A percentile compares a stretch with the other conserved stretches of the same genome.
phyloP scores from a whole-genome alignment of 2,888 invertebrate species.

The Plebejus anna region DNA sequence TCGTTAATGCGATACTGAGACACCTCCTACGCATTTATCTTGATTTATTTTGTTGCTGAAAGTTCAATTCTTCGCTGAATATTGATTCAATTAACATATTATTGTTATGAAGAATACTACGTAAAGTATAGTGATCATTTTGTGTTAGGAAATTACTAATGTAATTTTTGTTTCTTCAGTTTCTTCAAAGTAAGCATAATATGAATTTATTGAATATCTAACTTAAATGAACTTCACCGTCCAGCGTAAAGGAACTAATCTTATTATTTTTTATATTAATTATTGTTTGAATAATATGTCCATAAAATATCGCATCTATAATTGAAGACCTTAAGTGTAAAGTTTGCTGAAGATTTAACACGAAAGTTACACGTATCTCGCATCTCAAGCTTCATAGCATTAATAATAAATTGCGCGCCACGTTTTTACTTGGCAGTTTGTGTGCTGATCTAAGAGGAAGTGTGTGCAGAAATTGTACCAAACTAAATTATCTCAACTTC shows the following conservation, averaged over 20 bases:
- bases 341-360: neutral
- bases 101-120: too few relatives aligned
- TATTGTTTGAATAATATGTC: too few relatives aligned
- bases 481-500: slow-evolving; percentile 16
- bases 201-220: too few relatives aligned
- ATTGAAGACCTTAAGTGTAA: neutral
- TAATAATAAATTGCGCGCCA: slow-evolving; percentile 16
- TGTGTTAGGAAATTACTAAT: neutral
- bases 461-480: slow-evolving; percentile 17
- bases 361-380: neutral
- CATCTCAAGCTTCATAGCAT: slow-evolving; percentile 13
- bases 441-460: slow-evolving; percentile 17
- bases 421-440: slow-evolving; percentile 12
- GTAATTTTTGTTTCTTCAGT: too few relatives aligned
- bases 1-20: slow-evolving; percentile 33
- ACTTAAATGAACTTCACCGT: too few relatives aligned
- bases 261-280: too few relatives aligned
- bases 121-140: too few relatives aligned
- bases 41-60: neutral
- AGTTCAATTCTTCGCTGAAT: neutral
- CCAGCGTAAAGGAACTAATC: too few relatives aligned
- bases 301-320: neutral
- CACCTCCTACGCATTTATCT: slow-evolving; percentile 10
- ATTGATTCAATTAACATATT: neutral
- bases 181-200: too few relatives aligned